Conservation (phyloP, 2,888 invertebrate species). For the Lasius platythorax region DNA sequence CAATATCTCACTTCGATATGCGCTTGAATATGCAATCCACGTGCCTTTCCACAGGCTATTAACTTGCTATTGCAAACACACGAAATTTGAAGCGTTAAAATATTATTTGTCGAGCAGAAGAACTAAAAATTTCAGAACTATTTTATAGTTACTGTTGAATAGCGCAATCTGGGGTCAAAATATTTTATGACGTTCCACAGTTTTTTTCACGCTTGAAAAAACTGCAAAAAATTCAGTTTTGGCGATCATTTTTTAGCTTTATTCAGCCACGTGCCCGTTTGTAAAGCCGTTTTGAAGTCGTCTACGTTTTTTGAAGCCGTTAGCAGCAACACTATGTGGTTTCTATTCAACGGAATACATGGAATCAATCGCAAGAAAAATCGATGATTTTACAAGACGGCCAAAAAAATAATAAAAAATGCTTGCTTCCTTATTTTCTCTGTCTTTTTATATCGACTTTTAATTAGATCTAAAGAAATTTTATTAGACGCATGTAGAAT, state of each 20-base stretch:
- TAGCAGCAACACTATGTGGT: constrained; percentile 27
- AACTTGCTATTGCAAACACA: constrained; percentile 16
- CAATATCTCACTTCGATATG: not conserved
- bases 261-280: constrained; percentile 25
- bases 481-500: not conserved
- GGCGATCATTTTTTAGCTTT: constrained; percentile 43
- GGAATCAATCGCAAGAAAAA: constrained; percentile 41
- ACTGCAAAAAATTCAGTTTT: constrained; percentile 32
- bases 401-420: not conserved
- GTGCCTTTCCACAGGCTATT: constrained; percentile 10
- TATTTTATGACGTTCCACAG: constrained; percentile 44
- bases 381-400: constrained; percentile 15
- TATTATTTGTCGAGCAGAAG: constrained; percentile 18
- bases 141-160: constrained; percentile 27
- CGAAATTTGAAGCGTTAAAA: constrained; percentile 22
- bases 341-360: constrained; percentile 21
- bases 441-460: not conserved
- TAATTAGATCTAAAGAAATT: not conserved
- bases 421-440: not conserved
- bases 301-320: constrained; percentile 32
- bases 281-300: not conserved
- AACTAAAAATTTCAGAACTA: constrained; percentile 33
- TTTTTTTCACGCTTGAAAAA: constrained; percentile 37
- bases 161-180: constrained; percentile 29
- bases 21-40: constrained; percentile 12